Evolutionary conservation across 1,140 invertebrate species (phyloP), one percentile per base, ranked within the genome.

Genomic region (Lerema accius): DNA sequence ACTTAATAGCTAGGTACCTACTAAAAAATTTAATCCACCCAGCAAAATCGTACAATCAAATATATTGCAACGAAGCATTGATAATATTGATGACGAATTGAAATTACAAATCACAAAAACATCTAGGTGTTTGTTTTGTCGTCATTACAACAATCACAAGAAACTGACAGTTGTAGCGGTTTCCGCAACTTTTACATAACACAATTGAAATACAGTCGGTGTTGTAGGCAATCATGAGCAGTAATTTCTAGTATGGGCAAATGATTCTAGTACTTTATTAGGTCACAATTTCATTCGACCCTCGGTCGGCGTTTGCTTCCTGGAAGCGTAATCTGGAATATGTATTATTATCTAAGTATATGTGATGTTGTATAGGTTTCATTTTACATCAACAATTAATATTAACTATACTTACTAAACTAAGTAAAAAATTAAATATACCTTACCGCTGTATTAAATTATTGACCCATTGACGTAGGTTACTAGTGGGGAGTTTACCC

Each of bases 161-260:
- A 37, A 37, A 37, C 11, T 37, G 35, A 37, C n/a, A 37, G 1
- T 37, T 17, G 17, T 51, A 17, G 13, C 16, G 3, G 5, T 11
- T 10, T 39, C 32, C 32, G 49, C 49, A 51, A 51, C 32, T 39
- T 51, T 51, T 51, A 39, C 32, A 39, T 51, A 51, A 51, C 32
- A 39, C 19, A 4, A 51, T 17, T 51, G 49, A 35, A 37, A 37
- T 37, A 37, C 35, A 39, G 4, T 51, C 26, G 11, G 13, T 35
- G 46, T 28, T 28, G 46, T 13, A 35, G 14, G 2, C 4, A 35
- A 51, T 50, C n/a, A 51, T 39, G 15, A 39, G 15, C 35, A 37
- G 28, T 51, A 51, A 37, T 37, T 37, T 37, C n/a, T 37, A 37
- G 35, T 37, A 37, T 37, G 10, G 35, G 28, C 35, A 37, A 37